Evolutionary conservation across 2,113 vertebrate genomes (phyloP).

Genomic region (Actenoides lindsayi): DNA sequence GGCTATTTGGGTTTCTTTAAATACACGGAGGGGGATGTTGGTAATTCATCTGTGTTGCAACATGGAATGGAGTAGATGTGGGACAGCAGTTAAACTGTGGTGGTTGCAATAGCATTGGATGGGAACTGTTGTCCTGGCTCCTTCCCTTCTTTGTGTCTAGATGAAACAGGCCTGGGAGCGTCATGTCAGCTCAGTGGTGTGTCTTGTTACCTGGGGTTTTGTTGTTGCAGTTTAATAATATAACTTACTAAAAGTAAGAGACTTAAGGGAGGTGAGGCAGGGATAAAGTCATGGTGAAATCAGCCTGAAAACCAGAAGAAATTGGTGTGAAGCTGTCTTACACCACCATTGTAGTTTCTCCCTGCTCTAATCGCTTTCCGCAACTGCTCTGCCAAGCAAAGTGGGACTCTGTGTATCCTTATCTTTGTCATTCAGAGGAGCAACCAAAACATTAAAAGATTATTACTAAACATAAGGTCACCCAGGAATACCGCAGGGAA

Average conservation of each 20-base stretch:
- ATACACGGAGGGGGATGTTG: background rate
- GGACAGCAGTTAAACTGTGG: background rate
- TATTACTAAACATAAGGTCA: background rate
- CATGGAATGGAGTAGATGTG: background rate
- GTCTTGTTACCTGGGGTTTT: background rate
- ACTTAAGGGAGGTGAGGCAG: background rate
- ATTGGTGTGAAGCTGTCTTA: background rate
- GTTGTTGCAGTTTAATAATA: background rate
- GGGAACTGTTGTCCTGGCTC: background rate
- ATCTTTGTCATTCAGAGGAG: background rate
- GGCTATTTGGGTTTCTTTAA: background rate
- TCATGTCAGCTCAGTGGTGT: background rate
- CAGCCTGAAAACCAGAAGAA: background rate
- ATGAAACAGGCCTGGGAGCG: background rate
- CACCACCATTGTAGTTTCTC: background rate
- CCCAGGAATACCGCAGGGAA: background rate
- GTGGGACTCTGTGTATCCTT: background rate
- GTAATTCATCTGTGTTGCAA: background rate
- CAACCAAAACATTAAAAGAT: conserved; percentile 10
- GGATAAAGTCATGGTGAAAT: background rate
- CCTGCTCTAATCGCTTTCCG: background rate
- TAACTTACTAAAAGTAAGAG: background rate
- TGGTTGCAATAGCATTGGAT: fast-evolving
- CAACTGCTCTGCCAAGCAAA: background rate
- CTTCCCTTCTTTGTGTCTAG: background rate